These are phyloP conservation scores for Cichlasoma orientale DNA, from an alignment of 2,797 vertebrate genomes.

Conservation along the genomic window DNA sequence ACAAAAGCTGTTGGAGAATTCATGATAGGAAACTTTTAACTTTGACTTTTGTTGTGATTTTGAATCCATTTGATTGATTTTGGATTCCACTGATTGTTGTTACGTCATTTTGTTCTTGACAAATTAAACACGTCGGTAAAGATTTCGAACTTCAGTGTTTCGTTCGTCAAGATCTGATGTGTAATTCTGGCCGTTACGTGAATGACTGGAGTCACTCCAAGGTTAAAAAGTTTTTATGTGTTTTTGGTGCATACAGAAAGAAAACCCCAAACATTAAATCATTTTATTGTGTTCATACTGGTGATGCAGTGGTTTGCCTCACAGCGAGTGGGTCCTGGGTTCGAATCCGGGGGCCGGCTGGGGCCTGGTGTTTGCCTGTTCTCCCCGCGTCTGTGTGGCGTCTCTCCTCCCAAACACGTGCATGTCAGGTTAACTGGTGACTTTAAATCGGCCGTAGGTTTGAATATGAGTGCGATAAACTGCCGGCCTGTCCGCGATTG, in stretches of 20 bases:
- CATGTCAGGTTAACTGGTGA: background rate
- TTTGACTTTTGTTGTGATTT: background rate
- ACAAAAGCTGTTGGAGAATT: background rate
- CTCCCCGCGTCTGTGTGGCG: background rate
- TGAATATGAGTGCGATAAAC: background rate
- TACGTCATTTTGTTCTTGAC: rapidly evolving
- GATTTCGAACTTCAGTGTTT: background rate
- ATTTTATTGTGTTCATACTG: background rate
- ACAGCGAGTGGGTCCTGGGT: background rate
- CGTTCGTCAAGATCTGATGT: background rate
- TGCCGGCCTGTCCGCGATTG: background rate
- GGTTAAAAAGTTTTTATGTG: no score
- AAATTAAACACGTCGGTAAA: background rate
- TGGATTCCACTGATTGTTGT: background rate
- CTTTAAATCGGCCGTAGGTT: rapidly evolving
- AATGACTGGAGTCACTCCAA: no score
- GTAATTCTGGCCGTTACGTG: background rate
- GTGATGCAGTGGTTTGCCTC: rapidly evolving
- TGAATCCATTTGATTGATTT: background rate
- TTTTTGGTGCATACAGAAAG: no score
- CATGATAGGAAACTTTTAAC: no score
- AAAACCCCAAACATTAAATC: background rate
- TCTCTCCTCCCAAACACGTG: background rate
- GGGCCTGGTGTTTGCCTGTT: background rate
- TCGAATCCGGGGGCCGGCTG: background rate